These are phyloP conservation scores for Harpalus rufipes DNA, from an alignment of 2,888 invertebrate genomes.

Conservation along the genomic window DNA sequence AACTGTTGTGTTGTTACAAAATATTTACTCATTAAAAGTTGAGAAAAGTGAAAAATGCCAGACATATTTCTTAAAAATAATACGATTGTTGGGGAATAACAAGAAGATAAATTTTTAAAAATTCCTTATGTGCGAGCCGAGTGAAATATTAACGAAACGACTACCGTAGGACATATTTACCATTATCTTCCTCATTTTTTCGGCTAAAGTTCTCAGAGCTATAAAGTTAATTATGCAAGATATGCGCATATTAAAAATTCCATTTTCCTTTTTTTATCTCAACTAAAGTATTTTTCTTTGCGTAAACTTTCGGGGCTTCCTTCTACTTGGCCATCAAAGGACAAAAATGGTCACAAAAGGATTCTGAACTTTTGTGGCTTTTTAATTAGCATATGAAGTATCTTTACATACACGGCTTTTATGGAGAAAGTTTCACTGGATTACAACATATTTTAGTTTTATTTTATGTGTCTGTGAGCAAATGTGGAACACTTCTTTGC, in stretches of 20 bases:
- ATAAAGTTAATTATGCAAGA: conserved; percentile 55
- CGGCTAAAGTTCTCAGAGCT: conserved; percentile 36
- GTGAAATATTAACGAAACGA: conserved; percentile 37
- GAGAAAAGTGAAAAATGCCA: neutral
- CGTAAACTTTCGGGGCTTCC: conserved; percentile 31
- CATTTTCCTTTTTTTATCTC: conserved; percentile 53
- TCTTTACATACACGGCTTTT: conserved; percentile 19
- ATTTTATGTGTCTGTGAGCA: conserved; percentile 2
- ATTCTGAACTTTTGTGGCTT: conserved; percentile 46
- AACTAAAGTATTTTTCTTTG: conserved; percentile 54
- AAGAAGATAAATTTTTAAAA: conserved; percentile 31
- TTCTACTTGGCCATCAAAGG: conserved; percentile 40
- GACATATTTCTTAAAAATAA: conserved; percentile 26
- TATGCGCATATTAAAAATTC: conserved; percentile 59
- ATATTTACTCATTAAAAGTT: conserved; percentile 14
- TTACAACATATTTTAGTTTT: conserved; percentile 33
- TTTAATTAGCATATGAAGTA: conserved; percentile 51
- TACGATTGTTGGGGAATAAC: neutral
- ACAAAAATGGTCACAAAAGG: conserved; percentile 35
- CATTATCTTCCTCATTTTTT: conserved; percentile 50
- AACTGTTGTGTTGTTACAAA: neutral
- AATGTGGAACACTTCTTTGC: neutral
- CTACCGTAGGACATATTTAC: conserved; percentile 35
- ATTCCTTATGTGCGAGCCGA: conserved; percentile 19
- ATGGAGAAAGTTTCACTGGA: conserved; percentile 10